These are phyloP conservation scores for Mallateleia sp. DNA, from an alignment of 2,888 invertebrate genomes.

Conservation along the genomic window DNA sequence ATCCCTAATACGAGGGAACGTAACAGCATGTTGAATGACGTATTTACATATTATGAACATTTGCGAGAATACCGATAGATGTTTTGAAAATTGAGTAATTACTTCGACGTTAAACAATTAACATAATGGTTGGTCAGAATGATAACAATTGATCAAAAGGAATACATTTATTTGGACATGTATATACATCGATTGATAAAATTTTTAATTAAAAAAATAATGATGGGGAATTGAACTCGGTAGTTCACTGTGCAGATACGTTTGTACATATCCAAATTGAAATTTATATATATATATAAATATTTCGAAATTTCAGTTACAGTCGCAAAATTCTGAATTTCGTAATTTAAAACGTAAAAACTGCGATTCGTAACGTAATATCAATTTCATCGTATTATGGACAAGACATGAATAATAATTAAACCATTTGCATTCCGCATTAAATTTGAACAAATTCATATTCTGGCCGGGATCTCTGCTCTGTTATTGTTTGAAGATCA, in stretches of 20 bases:
- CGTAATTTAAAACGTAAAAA: not conserved
- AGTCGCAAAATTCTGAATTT: not conserved
- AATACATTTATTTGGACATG: too few relatives aligned
- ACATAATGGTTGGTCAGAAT: conserved; percentile 1
- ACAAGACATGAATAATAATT: conserved; percentile 67
- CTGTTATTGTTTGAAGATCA: conserved; percentile 59
- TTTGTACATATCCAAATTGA: not conserved
- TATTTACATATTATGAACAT: conserved; percentile 72
- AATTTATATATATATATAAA: not conserved
- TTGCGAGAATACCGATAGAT: conserved; percentile 46
- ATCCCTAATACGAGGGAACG: conserved; percentile 71
- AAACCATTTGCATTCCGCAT: conserved; percentile 63
- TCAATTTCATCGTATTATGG: conserved; percentile 58
- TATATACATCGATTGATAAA: too few relatives aligned
- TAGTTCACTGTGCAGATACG: too few relatives aligned
- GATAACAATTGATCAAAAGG: too few relatives aligned
- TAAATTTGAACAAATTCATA: conserved; percentile 68
- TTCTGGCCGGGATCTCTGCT: conserved; percentile 24
- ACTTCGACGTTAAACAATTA: conserved; percentile 42
- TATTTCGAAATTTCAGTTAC: not conserved
- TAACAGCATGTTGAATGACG: conserved; percentile 68
- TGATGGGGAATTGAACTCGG: too few relatives aligned
- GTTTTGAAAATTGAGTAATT: conserved; percentile 54
- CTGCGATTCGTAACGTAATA: conserved; percentile 40
- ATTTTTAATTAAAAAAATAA: too few relatives aligned